Evolutionary conservation across 2,888 invertebrate species (phyloP), one percentile per base, ranked within the genome.

Genomic region (Iselma pallidipennis): DNA sequence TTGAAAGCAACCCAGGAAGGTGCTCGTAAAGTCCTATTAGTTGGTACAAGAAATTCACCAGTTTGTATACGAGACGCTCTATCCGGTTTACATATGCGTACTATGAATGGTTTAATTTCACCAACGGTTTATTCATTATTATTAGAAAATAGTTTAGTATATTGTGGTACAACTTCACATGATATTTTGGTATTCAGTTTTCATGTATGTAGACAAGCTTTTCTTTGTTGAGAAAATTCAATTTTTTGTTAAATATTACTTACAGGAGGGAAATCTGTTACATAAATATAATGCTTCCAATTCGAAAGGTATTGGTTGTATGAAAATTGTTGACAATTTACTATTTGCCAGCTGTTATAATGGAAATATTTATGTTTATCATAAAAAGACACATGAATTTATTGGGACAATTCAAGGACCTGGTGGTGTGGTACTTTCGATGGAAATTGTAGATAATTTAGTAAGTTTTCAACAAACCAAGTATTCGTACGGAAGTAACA

Each of bases 281-380:
- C 66, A 71, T 29, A 77, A 68, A 55, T 71, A 75, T 33, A 69
- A 72, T 37, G 74, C 75, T 5, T 67, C 72, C 3, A 67, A 72
- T 28, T 71, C 71, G 48, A 89, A 89, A 74, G 91, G 91, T 14
- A 89, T 90, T 50, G 88, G 90, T 37, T 90, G 91, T 65, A 85
- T 92, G 84, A 86, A 87, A 61, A 82, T 88, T 53, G 84, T 85
- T 48, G 85, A 86, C 67, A 86, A 89, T 37, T 82, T 88, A 42
- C 80, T 90, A 63, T 84, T 88, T 80, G 89, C 90, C 48, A 91
- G 91, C 67, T 92, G 91, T 81, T 91, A 91, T 78, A 91, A 91
- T 81, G 92, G 92, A 63, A 88, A 87, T 76, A 87, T 92, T 71
- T 92, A 91, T 78, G 85, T 91, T 61, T 89, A 88, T 79, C 83